These are phyloP conservation scores for Dione vanillae DNA, from an alignment of 2,888 invertebrate species.

Conservation along the genomic window DNA sequence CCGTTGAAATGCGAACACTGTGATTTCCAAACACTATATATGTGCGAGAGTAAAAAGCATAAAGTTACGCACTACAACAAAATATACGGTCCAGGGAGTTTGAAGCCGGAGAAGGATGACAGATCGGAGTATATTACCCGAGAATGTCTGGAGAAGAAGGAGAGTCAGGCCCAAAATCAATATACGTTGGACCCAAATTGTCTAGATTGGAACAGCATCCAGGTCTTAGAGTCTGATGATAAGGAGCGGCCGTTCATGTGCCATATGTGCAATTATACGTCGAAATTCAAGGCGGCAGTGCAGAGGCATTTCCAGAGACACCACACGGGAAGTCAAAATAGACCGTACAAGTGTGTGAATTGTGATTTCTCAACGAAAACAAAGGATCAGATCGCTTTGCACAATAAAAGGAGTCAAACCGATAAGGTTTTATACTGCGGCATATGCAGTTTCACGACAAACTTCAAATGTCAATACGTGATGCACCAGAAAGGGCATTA, in stretches of 20 bases:
- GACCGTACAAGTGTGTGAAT: slow-evolving; percentile 67
- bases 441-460: slow-evolving; percentile 57
- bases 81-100: slow-evolving; percentile 44
- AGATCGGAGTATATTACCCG: slow-evolving; percentile 29
- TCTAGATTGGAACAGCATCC: slow-evolving; percentile 64
- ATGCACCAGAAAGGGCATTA: slow-evolving; percentile 68
- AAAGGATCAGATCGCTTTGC: slow-evolving; percentile 68
- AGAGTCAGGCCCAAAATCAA: slow-evolving; percentile 49
- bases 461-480: slow-evolving; percentile 62
- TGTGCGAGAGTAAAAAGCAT: slow-evolving; percentile 65
- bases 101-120: slow-evolving; percentile 30
- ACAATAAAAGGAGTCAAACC: slow-evolving; percentile 65
- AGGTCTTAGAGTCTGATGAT: slow-evolving; percentile 59
- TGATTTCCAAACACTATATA: slow-evolving; percentile 60
- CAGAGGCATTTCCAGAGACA: slow-evolving; percentile 70
- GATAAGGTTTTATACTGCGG: slow-evolving; percentile 52
- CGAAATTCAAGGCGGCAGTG: slow-evolving; percentile 68
- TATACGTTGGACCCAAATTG: slow-evolving; percentile 60
- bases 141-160: slow-evolving; percentile 33
- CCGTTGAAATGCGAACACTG: slow-evolving; percentile 60
- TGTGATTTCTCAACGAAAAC: slow-evolving; percentile 73
- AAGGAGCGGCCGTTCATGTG: slow-evolving; percentile 65
- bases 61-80: slow-evolving; percentile 53
- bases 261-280: slow-evolving; percentile 60
- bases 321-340: slow-evolving; percentile 60